Evolutionary conservation across 2,888 invertebrate species (phyloP).

Genomic region (Ischnura elegans): DNA sequence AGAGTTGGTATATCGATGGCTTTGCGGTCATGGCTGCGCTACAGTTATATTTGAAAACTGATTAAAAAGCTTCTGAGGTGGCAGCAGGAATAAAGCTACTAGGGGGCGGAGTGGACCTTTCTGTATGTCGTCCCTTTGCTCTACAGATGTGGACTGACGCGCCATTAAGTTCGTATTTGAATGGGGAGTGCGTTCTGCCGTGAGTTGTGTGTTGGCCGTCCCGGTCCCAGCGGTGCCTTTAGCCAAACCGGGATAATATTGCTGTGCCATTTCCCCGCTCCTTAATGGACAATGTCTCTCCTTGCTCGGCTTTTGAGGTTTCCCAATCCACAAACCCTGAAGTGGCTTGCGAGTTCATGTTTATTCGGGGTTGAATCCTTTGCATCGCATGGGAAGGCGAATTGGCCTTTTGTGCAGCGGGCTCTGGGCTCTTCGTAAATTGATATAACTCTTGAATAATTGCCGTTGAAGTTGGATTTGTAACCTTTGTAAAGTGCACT

Average conservation of each 20-base stretch:
- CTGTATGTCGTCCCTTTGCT: no score
- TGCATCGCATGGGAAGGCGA: background rate
- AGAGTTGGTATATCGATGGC: no score
- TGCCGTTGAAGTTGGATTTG: conserved; percentile 17
- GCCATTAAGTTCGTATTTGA: conserved; percentile 56
- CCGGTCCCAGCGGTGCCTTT: conserved; percentile 1
- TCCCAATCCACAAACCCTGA: background rate
- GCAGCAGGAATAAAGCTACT: no score
- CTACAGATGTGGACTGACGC: conserved; percentile 46
- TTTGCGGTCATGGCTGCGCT: no score
- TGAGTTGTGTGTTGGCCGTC: background rate
- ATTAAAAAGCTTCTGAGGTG: no score
- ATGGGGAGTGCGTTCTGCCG: conserved; percentile 45
- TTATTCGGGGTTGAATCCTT: conserved; percentile 39
- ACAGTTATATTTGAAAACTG: no score
- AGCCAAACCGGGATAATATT: conserved; percentile 41
- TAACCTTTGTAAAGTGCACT: background rate
- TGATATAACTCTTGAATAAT: conserved; percentile 28
- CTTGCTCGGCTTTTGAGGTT: background rate
- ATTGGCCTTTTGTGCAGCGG: background rate
- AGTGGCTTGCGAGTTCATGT: background rate
- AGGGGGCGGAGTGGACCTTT: no score
- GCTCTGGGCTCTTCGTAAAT: conserved; percentile 6
- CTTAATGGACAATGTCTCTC: conserved; percentile 47
- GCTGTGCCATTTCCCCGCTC: conserved; percentile 26